Evolutionary conservation across 2,797 vertebrate species (phyloP), one percentile per base, ranked within the genome.

Genomic region (Chaunax sp.): DNA sequence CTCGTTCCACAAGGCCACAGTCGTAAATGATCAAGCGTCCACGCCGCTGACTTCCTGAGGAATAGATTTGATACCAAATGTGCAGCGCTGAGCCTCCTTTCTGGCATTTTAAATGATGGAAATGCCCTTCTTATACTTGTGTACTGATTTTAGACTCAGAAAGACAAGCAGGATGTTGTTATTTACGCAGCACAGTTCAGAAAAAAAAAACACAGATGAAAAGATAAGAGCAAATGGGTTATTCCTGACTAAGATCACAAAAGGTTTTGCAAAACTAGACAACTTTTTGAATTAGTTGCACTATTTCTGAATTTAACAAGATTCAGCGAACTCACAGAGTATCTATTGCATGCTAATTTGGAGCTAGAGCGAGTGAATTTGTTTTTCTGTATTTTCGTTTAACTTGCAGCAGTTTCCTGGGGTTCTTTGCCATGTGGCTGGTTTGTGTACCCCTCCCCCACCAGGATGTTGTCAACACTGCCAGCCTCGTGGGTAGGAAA

Each of bases 381-480:
- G 47, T 13, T 43, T 52, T 66, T 30, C 2, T 18, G 11, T 51
- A 2, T 3, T 70, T 73, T 40, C 38, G 30, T 67, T 77, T 55
- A 19, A 16, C 61, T 73, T 64, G 43, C 57, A 62, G 71, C 3
- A 0, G 51, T 73, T 67, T 61, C 58, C 62, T 54, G 30, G 60
- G 80, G 38, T 65, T 57, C 59, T 78, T 82, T 66, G 76, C 73
- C 72, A 75, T 66, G 53, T 62, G 75, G 69, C 65, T 77, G n/a
- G 65, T 87, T 81, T 86, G 65, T 60, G 77, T 77, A 73, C 70
- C 80, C 82, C 69, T 69, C 84, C 83, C 85, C 87, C 85, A 69
- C 59, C 50, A 19, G 67, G 75, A 53, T 63, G 46, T 73, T 85
- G 82, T 92, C 87, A 90, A 86, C 86, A 83, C 81, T 6, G 44